Conservation (phyloP, 2,888 invertebrate genomes). For the Drosophila phalerata region DNA sequence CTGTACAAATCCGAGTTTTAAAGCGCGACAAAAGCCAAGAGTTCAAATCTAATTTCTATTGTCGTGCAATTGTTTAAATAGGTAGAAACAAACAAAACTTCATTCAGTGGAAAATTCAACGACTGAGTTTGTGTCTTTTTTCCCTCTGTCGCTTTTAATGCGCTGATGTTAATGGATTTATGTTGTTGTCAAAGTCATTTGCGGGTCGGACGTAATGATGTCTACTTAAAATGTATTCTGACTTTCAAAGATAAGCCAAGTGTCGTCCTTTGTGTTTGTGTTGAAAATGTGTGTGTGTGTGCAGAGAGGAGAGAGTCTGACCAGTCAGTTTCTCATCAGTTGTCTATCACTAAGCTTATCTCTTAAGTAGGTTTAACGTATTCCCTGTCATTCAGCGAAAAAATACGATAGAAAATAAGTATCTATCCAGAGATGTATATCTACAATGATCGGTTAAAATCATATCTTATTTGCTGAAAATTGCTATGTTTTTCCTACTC, state of each 20-base stretch:
- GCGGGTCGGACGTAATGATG: conserved; percentile 36
- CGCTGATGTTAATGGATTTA: conserved; percentile 67
- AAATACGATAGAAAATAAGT: neutral
- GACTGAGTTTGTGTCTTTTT: conserved; percentile 4
- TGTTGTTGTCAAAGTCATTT: conserved; percentile 61
- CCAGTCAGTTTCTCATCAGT: conserved; percentile 36
- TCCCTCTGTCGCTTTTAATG: conserved; percentile 37
- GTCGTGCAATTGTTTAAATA: conserved; percentile 47
- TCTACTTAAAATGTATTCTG: conserved; percentile 50
- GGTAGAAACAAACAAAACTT: conserved; percentile 13
- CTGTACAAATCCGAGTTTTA: conserved; percentile 35
- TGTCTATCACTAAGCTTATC: conserved; percentile 39
- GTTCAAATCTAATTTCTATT: conserved; percentile 35
- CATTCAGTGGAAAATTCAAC: conserved; percentile 12
- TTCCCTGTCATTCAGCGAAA: neutral
- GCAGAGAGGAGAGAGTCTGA: neutral
- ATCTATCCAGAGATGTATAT: neutral
- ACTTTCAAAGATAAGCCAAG: conserved; percentile 33
- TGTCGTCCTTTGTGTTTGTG: conserved; percentile 27
- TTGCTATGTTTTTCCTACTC: too few relatives aligned
- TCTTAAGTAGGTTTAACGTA: conserved; percentile 25
- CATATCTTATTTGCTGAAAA: neutral
- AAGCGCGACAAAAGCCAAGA: conserved; percentile 27
- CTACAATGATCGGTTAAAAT: neutral
- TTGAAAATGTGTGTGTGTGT: conserved; percentile 14